Percentiles rank a stretch among this genome's conserved stretches.
phyloP scores from a whole-genome alignment of 2,113 vertebrate genomes.

The Delphinus delphis region DNA sequence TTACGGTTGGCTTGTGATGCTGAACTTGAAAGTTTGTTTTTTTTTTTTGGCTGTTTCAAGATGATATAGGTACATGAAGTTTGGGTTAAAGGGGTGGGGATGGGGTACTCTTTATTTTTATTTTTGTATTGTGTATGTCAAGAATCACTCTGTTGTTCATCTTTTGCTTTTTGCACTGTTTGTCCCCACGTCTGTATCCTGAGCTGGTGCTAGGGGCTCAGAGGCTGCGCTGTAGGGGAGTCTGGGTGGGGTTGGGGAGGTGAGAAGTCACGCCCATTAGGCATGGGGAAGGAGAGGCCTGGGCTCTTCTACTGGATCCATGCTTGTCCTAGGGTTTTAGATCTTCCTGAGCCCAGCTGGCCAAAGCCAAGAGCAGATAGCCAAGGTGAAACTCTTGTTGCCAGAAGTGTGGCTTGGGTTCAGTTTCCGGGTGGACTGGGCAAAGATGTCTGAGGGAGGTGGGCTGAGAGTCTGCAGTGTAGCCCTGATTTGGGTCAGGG shows the following conservation, averaged over 20 bases:
- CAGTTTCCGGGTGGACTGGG: neutral
- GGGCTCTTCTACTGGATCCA: neutral
- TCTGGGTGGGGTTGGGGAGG: neutral
- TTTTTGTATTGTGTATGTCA: conserved; percentile 64
- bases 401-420: neutral
- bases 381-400: neutral
- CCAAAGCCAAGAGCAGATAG: neutral
- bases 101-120: conserved; percentile 66
- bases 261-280: neutral
- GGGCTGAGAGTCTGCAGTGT: neutral
- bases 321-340: neutral
- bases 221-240: neutral
- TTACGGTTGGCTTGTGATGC: conserved; percentile 13
- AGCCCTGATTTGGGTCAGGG: neutral
- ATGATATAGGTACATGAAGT: conserved; percentile 67
- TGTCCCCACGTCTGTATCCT: conserved; percentile 15
- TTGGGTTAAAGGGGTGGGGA: conserved; percentile 49
- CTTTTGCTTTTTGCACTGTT: conserved; percentile 71
- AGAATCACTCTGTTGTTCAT: conserved; percentile 35
- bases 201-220: conserved; percentile 9
- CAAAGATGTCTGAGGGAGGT: neutral
- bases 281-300: neutral
- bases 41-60: neutral
- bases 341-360: neutral
- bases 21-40: conserved; percentile 71